Evolutionary conservation across 2,113 vertebrate genomes (phyloP), one percentile per base, ranked within the genome.

Genomic region (Emberiza fucata): DNA sequence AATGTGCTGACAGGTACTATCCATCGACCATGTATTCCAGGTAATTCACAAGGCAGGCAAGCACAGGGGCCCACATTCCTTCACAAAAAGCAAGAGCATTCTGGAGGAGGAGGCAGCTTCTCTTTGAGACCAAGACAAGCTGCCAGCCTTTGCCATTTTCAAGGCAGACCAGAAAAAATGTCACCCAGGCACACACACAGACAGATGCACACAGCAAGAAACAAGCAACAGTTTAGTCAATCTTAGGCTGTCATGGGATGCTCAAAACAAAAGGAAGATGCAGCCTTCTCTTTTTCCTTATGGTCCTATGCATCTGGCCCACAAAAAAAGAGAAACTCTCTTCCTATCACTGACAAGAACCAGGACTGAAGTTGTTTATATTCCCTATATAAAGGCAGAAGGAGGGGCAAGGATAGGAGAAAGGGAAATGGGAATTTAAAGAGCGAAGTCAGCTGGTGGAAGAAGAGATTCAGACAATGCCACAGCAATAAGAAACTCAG

Each of bases 1-100:
- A 90, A 92, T 88, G 56, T 81, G 88, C 92, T 96, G 94, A 94
- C 92, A 94, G 92, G 71, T 84, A 48, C 48, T 91, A 87, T 81
- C 93, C 77, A 60, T 79, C 1, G 40, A 88, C 68, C 18, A 16
- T 20, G 53, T 80, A 68, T 71, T 93, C 76, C 88, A 84, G 82
- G 76, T 92, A 96, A 87, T 88, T 94, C 88, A 75, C 53, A 35
- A 81, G 64, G 40, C 90, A 93, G 76, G 64, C 76, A 86, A 83
- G 64, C 51, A 78, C 15, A 0, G 31, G n/a, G 72, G 61, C 56
- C 73, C 51, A 44, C 40, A 65, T 78, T 48, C 72, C 72, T 37
- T 79, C 68, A 69, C 40, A 90, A 86, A 95, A 93, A 95, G 25
- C 19, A 82, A 4, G 1, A 1, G 1, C 51, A 31, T 40, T 39